Evolutionary conservation across 2,888 invertebrate species (phyloP).

Genomic region (Chrysopilus asiliformis): DNA sequence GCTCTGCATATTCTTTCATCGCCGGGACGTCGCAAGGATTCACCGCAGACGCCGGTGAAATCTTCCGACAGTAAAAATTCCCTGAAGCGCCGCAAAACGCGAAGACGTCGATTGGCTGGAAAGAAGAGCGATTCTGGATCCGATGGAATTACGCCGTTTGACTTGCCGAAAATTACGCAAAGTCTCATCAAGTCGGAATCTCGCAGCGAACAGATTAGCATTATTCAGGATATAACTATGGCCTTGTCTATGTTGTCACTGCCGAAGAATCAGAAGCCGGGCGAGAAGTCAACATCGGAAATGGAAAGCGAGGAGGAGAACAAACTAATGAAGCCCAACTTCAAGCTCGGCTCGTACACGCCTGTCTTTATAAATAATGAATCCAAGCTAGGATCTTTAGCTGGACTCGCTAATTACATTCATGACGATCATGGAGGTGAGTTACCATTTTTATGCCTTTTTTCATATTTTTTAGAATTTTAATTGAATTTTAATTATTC

Average conservation of each 20-base stretch:
- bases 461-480: background rate
- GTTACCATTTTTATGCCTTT: constrained; percentile 6
- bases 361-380: constrained; percentile 29
- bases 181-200: constrained; percentile 59
- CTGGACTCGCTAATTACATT: constrained; percentile 34
- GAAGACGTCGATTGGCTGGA: constrained; percentile 27
- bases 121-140: constrained; percentile 45
- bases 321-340: constrained; percentile 44
- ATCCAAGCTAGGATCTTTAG: constrained; percentile 31
- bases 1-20: constrained; percentile 63
- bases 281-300: constrained; percentile 41
- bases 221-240: constrained; percentile 43
- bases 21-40: constrained; percentile 21
- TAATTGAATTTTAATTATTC: constrained; percentile 13
- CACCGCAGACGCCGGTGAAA: constrained; percentile 19
- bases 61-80: constrained; percentile 34
- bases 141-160: constrained; percentile 30
- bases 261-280: constrained; percentile 16
- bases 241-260: constrained; percentile 37
- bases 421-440: constrained; percentile 28
- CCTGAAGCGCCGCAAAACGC: constrained; percentile 30
- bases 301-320: constrained; percentile 55
- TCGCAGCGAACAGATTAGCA: constrained; percentile 50
- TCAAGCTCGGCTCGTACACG: constrained; percentile 47
- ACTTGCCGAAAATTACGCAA: constrained; percentile 23